Evolutionary conservation across 1,140 invertebrate genomes (phyloP).

Genomic region (Leguminivora glycinivorella): DNA sequence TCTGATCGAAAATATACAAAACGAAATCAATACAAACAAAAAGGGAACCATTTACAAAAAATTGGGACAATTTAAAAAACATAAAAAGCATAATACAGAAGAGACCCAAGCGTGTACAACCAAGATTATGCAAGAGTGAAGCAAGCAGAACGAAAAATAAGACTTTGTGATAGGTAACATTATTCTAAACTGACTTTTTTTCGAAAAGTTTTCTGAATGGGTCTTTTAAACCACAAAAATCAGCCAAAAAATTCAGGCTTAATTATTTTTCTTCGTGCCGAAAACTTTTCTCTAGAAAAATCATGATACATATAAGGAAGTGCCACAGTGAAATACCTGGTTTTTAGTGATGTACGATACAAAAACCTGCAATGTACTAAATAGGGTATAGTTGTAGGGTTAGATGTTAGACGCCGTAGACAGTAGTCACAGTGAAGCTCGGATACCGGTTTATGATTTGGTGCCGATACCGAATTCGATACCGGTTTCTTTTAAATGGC

Average conservation of each 20-base stretch:
- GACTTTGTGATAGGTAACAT: not conserved
- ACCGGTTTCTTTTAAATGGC: no score
- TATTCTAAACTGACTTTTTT: not conserved
- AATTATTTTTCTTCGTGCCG: not conserved
- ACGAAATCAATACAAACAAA: conserved; percentile 31
- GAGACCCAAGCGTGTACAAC: conserved; percentile 40
- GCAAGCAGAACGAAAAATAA: conserved; percentile 44
- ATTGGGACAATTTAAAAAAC: conserved; percentile 22
- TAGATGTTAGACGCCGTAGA: not conserved
- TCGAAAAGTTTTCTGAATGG: conserved; percentile 20
- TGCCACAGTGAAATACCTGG: conserved; percentile 43
- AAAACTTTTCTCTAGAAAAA: conserved; percentile 1
- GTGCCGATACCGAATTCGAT: not conserved
- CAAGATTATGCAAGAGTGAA: conserved; percentile 49
- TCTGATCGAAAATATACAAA: conserved; percentile 31
- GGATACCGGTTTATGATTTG: not conserved
- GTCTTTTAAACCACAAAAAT: not conserved
- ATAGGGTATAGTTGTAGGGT: conserved; percentile 26
- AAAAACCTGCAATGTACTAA: conserved; percentile 37
- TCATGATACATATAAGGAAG: conserved; percentile 29
- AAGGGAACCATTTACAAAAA: not conserved
- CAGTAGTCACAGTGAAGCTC: conserved; percentile 7
- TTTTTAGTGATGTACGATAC: conserved; percentile 37
- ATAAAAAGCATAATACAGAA: conserved; percentile 40
- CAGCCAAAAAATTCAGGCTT: no score